phyloP scores from a whole-genome alignment of 1,140 invertebrate genomes.

The Panulirus ornatus region DNA sequence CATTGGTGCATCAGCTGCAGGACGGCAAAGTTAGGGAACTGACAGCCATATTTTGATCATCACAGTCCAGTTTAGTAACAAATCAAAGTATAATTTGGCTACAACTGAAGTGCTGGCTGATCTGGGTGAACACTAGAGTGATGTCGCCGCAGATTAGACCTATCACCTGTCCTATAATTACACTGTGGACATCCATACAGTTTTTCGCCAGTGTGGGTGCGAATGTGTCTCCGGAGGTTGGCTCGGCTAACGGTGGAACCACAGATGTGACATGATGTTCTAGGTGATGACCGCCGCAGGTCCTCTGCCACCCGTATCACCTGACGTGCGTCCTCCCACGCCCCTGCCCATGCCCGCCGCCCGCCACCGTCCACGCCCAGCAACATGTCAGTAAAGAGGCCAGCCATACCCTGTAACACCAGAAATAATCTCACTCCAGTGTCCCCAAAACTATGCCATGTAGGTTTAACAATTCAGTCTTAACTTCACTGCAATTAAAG shows the following conservation, averaged over 20 bases:
- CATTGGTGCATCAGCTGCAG: not conserved
- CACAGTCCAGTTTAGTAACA: slow-evolving; percentile 23
- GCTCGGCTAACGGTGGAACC: slow-evolving; percentile 65
- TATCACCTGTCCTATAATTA: slow-evolving; percentile 69
- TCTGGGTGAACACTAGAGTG: slow-evolving; percentile 67
- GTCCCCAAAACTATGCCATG: not conserved
- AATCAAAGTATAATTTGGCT: not conserved
- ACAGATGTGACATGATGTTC: slow-evolving; percentile 69
- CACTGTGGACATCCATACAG: slow-evolving; percentile 69
- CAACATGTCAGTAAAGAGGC: slow-evolving; percentile 68
- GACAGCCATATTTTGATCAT: slow-evolving; percentile 35
- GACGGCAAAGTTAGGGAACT: not conserved
- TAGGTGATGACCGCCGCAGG: slow-evolving; percentile 48
- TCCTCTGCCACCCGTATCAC: slow-evolving; percentile 50
- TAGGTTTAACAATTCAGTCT: not conserved
- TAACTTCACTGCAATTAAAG: not conserved
- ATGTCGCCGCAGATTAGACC: slow-evolving; percentile 72
- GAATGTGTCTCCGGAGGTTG: slow-evolving; percentile 71
- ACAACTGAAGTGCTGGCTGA: slow-evolving; percentile 57
- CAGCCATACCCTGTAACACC: slow-evolving; percentile 68
- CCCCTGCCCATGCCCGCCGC: slow-evolving; percentile 59
- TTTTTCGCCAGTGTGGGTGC: slow-evolving; percentile 73
- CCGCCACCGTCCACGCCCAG: slow-evolving; percentile 67
- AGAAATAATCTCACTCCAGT: slow-evolving; percentile 60
- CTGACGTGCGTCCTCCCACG: slow-evolving; percentile 49